Evolutionary conservation across 2,888 invertebrate genomes (phyloP).

Genomic region (Steinernema hermaphroditum): DNA sequence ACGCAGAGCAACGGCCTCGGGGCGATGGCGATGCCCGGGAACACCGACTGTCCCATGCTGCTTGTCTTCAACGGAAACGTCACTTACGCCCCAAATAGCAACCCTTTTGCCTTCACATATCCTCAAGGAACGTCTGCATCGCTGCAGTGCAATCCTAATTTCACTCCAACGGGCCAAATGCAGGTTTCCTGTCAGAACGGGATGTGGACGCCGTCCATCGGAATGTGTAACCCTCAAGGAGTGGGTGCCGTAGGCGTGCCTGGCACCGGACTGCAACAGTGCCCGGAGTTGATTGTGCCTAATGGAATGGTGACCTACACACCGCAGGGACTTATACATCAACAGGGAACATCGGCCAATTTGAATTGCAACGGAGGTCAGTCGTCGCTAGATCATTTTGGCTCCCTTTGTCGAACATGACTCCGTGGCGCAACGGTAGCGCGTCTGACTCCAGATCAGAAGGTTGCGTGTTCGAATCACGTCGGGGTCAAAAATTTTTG

Average conservation of each 20-base stretch:
- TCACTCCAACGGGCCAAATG: constrained; percentile 33
- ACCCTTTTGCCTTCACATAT: constrained; percentile 28
- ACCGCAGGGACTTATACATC: neutral
- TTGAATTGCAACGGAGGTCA: constrained; percentile 39
- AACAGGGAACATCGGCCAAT: constrained; percentile 33
- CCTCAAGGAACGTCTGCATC: constrained; percentile 48
- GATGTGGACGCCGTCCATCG: constrained; percentile 34
- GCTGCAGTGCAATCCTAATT: constrained; percentile 47
- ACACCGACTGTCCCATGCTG: constrained; percentile 32
- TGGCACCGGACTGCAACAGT: constrained; percentile 2
- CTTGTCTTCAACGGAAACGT: constrained; percentile 39
- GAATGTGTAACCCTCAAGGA: constrained; percentile 29
- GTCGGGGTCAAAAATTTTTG: constrained; percentile 79
- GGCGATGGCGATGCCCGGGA: constrained; percentile 1
- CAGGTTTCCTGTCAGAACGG: constrained; percentile 36
- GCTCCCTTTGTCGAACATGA: too few species aligned
- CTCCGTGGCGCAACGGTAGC: constrained; percentile 96
- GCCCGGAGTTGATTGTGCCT: neutral
- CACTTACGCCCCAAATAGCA: constrained; percentile 35
- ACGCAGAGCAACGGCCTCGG: constrained; percentile 2
- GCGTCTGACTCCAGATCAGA: constrained; percentile 98
- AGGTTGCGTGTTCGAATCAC: constrained; percentile 97
- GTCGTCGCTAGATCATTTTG: too few species aligned
- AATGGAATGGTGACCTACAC: neutral
- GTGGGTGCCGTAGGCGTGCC: neutral